These are phyloP conservation scores for Phalera bucephala DNA, from an alignment of 2,888 invertebrate species.

Conservation along the genomic window DNA sequence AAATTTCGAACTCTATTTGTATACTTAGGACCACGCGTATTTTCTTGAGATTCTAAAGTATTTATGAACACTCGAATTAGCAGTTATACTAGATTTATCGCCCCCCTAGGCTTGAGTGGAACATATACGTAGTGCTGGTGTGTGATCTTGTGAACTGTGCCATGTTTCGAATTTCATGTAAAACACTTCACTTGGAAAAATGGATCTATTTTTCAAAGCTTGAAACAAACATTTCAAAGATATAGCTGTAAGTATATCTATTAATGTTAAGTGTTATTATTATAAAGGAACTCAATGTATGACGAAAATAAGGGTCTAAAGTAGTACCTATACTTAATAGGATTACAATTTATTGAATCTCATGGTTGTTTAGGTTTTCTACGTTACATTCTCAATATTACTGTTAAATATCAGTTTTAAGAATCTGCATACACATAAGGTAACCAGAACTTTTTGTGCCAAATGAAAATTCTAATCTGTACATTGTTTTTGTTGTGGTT, in stretches of 20 bases:
- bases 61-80: constrained; percentile 21
- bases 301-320: constrained; percentile 74
- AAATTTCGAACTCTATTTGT: constrained; percentile 21
- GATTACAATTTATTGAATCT: constrained; percentile 55
- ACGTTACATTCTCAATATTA: constrained; percentile 6
- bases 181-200: constrained; percentile 37
- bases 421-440: too few species aligned
- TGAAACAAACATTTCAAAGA: constrained; percentile 40
- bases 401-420: too few species aligned
- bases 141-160: constrained; percentile 55
- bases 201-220: constrained; percentile 23
- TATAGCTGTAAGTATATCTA: constrained; percentile 50
- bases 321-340: constrained; percentile 63
- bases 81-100: constrained; percentile 21
- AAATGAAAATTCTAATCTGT: constrained; percentile 43
- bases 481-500: constrained; percentile 51
- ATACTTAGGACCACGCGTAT: constrained; percentile 12
- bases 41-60: constrained; percentile 27
- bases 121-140: constrained; percentile 52
- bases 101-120: constrained; percentile 56
- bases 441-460: constrained; percentile 40
- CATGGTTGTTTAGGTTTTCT: constrained; percentile 7
- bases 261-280: constrained; percentile 54
- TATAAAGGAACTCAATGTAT: constrained; percentile 77
- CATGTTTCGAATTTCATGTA: constrained; percentile 50